Conservation (phyloP, 1,140 invertebrate genomes). For the Hormaphis cornu region DNA sequence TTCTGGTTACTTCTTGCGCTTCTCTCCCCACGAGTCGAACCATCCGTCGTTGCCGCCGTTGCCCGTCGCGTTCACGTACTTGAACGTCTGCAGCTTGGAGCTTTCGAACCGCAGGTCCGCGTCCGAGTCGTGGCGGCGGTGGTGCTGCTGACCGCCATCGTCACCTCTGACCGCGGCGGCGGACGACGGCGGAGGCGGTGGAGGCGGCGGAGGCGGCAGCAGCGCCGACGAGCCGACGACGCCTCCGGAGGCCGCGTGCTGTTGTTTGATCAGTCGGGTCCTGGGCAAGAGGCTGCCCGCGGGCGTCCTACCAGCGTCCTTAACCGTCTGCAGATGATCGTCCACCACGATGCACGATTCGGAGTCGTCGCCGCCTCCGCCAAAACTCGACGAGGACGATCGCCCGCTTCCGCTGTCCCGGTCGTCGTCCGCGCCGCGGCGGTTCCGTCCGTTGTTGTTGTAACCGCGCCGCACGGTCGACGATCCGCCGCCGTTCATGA, state of each 20-base stretch:
- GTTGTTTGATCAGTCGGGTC: constrained; percentile 36
- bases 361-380: constrained; percentile 38
- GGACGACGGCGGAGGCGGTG: constrained; percentile 40
- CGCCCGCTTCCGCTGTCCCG: constrained; percentile 26
- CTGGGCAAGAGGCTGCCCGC: constrained; percentile 35
- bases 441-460: not conserved
- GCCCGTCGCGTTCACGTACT: constrained; percentile 32
- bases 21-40: constrained; percentile 70
- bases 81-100: constrained; percentile 34
- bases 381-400: constrained; percentile 35
- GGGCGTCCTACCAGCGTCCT: not conserved
- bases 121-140: constrained; percentile 38
- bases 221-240: not conserved
- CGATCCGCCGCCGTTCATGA: constrained; percentile 38
- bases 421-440: constrained; percentile 3
- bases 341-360: constrained; percentile 61
- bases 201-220: constrained; percentile 38
- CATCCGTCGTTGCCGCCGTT: constrained; percentile 44
- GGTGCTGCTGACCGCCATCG: constrained; percentile 39
- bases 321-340: constrained; percentile 51
- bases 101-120: constrained; percentile 21
- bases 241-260: constrained; percentile 29
- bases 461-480: not conserved
- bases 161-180: constrained; percentile 42
- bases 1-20: constrained; percentile 33